Conservation (phyloP, 2,113 vertebrate species). For the Saguinus midas region DNA sequence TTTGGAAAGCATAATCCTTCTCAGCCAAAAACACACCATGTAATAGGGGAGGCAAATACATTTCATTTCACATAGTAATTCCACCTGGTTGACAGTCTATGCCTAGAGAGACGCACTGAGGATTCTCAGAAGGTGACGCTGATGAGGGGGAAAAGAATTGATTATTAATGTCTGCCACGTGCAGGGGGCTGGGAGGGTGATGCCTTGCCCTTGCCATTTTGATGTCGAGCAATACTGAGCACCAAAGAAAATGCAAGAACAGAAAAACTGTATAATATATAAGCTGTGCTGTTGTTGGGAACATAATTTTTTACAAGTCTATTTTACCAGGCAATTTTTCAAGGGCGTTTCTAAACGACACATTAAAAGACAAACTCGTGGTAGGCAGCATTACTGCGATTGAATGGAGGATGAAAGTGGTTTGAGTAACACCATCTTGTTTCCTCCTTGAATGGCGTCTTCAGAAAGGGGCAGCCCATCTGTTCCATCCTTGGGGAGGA, state of each 20-base stretch:
- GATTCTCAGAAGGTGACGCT: background rate
- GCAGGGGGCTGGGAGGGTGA: background rate
- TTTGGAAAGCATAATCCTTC: background rate
- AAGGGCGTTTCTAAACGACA: background rate
- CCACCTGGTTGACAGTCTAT: background rate
- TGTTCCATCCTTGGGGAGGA: background rate
- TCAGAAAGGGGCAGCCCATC: background rate
- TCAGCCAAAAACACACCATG: background rate
- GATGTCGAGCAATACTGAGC: background rate
- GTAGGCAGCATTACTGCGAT: background rate
- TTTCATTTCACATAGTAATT: background rate
- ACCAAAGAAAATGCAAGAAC: background rate
- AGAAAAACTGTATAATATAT: background rate
- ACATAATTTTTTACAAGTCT: background rate
- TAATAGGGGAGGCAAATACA: slow-evolving; percentile 23
- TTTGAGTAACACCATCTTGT: no score
- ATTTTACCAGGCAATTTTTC: slow-evolving; percentile 36
- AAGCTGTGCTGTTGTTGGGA: background rate
- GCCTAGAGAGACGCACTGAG: background rate
- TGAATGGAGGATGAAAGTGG: background rate
- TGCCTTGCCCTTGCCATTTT: background rate
- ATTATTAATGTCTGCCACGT: background rate
- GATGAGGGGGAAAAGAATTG: background rate
- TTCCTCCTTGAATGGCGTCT: background rate
- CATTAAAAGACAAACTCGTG: slow-evolving; percentile 28